Evolutionary conservation across 2,113 vertebrate species (phyloP).

Genomic region (Lagopus leucura): DNA sequence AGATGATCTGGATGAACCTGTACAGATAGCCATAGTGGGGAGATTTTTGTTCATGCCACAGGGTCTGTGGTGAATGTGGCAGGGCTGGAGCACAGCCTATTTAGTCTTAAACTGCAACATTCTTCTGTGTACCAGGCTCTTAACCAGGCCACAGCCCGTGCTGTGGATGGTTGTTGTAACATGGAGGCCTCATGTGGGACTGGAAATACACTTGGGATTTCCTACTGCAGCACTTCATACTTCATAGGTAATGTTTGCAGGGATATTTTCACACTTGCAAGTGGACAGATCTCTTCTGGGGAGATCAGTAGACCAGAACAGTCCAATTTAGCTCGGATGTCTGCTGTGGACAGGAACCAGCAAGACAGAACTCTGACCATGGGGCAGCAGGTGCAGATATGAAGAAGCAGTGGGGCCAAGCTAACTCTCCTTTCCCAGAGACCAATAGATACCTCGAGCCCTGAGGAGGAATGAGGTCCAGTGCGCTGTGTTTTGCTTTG

Average conservation of each 20-base stretch:
- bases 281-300: not conserved
- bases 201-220: not conserved
- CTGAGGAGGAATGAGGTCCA: not conserved
- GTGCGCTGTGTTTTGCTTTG: not conserved
- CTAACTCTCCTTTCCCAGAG: not conserved
- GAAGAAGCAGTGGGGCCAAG: not conserved
- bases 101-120: not conserved
- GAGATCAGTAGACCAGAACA: not conserved
- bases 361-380: not conserved
- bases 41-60: not conserved
- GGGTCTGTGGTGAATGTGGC: fast-evolving
- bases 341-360: not conserved
- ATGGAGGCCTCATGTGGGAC: fast-evolving
- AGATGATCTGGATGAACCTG: not conserved
- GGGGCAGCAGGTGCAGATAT: not conserved
- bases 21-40: not conserved
- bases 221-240: not conserved
- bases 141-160: fast-evolving
- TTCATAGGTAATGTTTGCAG: not conserved
- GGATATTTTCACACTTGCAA: not conserved
- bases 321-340: not conserved
- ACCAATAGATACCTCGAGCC: not conserved
- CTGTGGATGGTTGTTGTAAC: not conserved
- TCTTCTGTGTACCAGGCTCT: not conserved
- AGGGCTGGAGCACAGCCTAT: not conserved